Evolutionary conservation across 2,888 invertebrate species (phyloP).

Genomic region (Melanargia galathea): DNA sequence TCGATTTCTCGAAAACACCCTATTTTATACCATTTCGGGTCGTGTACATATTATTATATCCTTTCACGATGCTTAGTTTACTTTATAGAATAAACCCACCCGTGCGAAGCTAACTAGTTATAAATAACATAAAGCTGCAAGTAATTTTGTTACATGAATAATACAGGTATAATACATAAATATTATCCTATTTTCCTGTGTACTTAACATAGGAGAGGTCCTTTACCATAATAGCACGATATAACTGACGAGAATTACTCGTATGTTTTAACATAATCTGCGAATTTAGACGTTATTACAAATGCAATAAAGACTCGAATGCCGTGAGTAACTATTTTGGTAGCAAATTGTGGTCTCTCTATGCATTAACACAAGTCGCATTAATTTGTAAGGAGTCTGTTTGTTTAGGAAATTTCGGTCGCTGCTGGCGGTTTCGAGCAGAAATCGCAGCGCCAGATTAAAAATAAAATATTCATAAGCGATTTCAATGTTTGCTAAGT

Average conservation of each 20-base stretch:
- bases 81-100: too few species aligned
- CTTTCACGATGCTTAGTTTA: too few species aligned
- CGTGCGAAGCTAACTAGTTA: neutral
- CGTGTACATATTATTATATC: too few species aligned
- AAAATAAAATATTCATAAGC: constrained; percentile 42
- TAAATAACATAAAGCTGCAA: neutral
- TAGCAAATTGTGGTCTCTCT: constrained; percentile 17
- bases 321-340: neutral
- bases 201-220: neutral
- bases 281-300: neutral
- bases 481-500: constrained; percentile 36
- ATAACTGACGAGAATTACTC: neutral
- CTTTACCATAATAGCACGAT: constrained; percentile 2
- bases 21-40: too few species aligned
- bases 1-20: too few species aligned
- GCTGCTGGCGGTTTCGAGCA: constrained; percentile 3
- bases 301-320: constrained; percentile 10
- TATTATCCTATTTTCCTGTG: neutral
- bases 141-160: neutral
- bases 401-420: constrained; percentile 40
- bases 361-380: constrained; percentile 39
- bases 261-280: neutral
- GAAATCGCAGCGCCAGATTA: constrained; percentile 35
- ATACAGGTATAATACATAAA: neutral
- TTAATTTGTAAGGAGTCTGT: constrained; percentile 42